Base-by-base conservation (phyloP, 2,797 vertebrate genomes). In the Heterohyrax brucei region DNA sequence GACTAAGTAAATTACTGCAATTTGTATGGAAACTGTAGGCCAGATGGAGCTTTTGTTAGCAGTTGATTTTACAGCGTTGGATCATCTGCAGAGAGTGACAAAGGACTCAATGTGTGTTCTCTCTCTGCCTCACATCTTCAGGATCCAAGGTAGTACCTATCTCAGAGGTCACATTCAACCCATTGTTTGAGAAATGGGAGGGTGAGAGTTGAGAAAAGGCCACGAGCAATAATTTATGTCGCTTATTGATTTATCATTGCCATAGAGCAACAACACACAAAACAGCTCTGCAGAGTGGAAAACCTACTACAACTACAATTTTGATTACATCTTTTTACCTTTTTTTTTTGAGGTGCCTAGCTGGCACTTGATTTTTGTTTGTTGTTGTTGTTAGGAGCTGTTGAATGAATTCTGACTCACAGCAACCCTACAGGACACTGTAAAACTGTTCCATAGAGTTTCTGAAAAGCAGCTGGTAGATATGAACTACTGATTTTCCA, bases 1-100 rank as follows among this genome's bases (percentile, higher is more conserved):
- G 68, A 70, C 1, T 48, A 89, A 87, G 73, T 33, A 66, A 87
- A 66, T 80, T 66, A 82, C 88, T 79, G 10, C 73, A 82, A 80
- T 93, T 89, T 91, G 56, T 16, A 46, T 48, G 39, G 50, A 83
- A 89, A 93, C 53, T 59, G 30, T 86, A 18, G 75, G 9, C 26
- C 46, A 50, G 62, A 92, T 21, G 28, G 76, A 30, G 68, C 14
- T 64, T 86, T 78, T 87, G 44, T 92, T 46, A 68, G 48, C 16
- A 62, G 30, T 78, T 70, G n/a, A 1, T 44, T 56, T 90, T 75
- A 80, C 66, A 72, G 24, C 72, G 13, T 28, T 77, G 28, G 59
- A 53, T 9, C n/a, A 88, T 68, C 21, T 81, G 28, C 39, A 28
- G 16, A 72, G n/a, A 82, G 89, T 50, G 80, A 18, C 14, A 59